Percentiles rank a stretch among this genome's conserved stretches.
phyloP scores from a whole-genome alignment of 2,797 vertebrate genomes.

The Takifugu ocellatus region DNA sequence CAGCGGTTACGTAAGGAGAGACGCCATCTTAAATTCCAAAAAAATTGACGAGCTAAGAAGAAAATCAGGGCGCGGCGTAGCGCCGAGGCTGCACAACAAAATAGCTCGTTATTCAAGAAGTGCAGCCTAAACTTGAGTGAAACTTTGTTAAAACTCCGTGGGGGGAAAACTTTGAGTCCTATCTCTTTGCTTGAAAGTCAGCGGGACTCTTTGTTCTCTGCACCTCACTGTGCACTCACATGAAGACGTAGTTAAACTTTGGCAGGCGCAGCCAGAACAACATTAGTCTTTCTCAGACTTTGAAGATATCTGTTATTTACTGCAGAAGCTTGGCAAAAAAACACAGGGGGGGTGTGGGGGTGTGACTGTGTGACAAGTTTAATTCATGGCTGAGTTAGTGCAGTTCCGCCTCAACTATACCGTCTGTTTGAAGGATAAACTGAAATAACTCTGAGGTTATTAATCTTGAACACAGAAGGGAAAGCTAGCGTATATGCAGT shows the following conservation, averaged over 20 bases:
- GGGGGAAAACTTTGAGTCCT: conserved; percentile 27
- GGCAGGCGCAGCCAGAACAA: conserved; percentile 28
- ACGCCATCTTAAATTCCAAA: too few species aligned
- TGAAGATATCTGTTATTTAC: conserved; percentile 56
- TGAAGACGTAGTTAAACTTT: conserved; percentile 34
- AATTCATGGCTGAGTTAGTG: conserved; percentile 38
- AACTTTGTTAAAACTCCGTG: conserved; percentile 33
- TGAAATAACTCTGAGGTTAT: conserved; percentile 17
- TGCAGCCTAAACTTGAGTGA: conserved; percentile 20
- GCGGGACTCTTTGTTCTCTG: conserved; percentile 30
- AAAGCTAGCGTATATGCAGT: conserved; percentile 16
- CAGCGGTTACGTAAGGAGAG: too few species aligned
- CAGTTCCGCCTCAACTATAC: conserved; percentile 12
- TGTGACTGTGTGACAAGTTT: conserved; percentile 21
- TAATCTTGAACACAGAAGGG: conserved; percentile 23
- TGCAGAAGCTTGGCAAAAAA: conserved; percentile 6
- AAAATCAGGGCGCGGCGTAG: too few species aligned
- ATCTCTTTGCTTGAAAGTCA: conserved; percentile 33
- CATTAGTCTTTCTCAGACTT: conserved; percentile 36
- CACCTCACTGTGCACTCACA: conserved; percentile 31
- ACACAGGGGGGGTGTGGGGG: conserved; percentile 5
- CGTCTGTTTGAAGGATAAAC: conserved; percentile 28
- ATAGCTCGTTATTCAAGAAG: conserved; percentile 20
- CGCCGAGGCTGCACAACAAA: conserved; percentile 3
- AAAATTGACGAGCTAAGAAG: too few species aligned